A percentile compares a stretch with the other conserved stretches of the same genome.
Evolutionary conservation across 1,140 invertebrate genomes (phyloP).

Genomic region (Drosophila eugracilis): DNA sequence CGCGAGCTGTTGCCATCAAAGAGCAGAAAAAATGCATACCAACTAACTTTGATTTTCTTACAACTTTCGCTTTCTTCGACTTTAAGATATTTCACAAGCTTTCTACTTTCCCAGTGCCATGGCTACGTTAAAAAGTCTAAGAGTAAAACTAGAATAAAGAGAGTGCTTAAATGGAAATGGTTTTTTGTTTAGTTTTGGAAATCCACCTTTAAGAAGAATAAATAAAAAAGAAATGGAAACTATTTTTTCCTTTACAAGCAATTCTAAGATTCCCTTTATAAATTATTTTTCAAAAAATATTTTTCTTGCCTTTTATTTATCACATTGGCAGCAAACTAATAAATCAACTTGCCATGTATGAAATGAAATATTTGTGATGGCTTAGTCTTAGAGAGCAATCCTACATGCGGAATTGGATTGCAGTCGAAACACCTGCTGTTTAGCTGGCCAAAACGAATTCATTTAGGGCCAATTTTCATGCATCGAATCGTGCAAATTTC

Average conservation of each 20-base stretch:
- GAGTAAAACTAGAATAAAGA: too few species aligned
- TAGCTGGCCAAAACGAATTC: slow-evolving; percentile 38
- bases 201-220: too few species aligned
- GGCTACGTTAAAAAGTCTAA: too few species aligned
- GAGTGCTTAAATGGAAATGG: too few species aligned
- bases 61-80: slow-evolving; percentile 4
- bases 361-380: slow-evolving; percentile 24
- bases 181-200: too few species aligned
- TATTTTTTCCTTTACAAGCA: too few species aligned
- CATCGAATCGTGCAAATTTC: slow-evolving; percentile 65
- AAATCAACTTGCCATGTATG: slow-evolving; percentile 34
- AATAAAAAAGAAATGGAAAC: too few species aligned
- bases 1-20: slow-evolving; percentile 52
- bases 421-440: slow-evolving; percentile 36
- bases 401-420: slow-evolving; percentile 28
- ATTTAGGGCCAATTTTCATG: slow-evolving; percentile 71
- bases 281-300: too few species aligned
- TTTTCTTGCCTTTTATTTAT: slow-evolving; percentile 1
- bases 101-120: slow-evolving; percentile 45
- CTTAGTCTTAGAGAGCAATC: slow-evolving; percentile 18
- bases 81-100: slow-evolving; percentile 39
- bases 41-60: slow-evolving; percentile 52
- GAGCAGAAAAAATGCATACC: slow-evolving; percentile 39
- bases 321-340: slow-evolving; percentile 14
- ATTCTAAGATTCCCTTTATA: slow-evolving; percentile 8